These are phyloP conservation scores for Apteryx mantelli DNA, from an alignment of 2,113 vertebrate genomes.

Conservation along the genomic window DNA sequence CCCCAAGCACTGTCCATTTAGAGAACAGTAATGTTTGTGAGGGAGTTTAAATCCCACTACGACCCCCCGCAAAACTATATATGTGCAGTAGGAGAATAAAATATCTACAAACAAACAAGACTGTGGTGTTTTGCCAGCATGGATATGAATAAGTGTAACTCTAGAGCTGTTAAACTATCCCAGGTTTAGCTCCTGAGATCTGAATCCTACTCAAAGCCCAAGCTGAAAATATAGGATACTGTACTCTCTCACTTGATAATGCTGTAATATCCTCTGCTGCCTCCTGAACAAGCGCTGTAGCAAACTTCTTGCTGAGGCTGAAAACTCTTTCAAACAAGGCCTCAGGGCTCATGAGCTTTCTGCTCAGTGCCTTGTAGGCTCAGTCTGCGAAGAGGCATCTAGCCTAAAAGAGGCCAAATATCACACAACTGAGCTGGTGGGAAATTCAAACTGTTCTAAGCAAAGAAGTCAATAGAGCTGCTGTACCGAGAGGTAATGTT, in stretches of 20 bases:
- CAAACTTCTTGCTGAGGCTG: conserved; percentile 53
- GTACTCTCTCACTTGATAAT: neutral
- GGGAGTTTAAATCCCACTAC: neutral
- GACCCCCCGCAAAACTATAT: neutral
- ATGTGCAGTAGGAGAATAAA: neutral
- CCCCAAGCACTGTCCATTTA: neutral
- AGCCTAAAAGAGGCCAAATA: conserved; percentile 56
- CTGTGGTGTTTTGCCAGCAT: neutral
- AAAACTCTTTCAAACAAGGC: conserved; percentile 55
- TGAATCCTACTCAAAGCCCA: conserved; percentile 3
- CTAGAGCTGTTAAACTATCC: neutral
- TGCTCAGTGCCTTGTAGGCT: conserved; percentile 48
- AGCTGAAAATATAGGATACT: neutral
- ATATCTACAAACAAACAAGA: neutral
- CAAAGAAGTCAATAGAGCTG: conserved; percentile 39
- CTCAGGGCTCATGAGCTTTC: conserved; percentile 41
- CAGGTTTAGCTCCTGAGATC: conserved; percentile 6
- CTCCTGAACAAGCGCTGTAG: neutral
- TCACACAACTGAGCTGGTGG: conserved; percentile 56
- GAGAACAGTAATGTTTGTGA: neutral
- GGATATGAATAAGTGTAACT: neutral
- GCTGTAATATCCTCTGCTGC: neutral
- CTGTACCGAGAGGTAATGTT: conserved; percentile 49
- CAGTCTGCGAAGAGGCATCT: conserved; percentile 24
- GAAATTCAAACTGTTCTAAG: conserved; percentile 63